These are phyloP conservation scores for Drosophila mojavensis DNA, from an alignment of 1,140 invertebrate genomes.

Conservation along the genomic window DNA sequence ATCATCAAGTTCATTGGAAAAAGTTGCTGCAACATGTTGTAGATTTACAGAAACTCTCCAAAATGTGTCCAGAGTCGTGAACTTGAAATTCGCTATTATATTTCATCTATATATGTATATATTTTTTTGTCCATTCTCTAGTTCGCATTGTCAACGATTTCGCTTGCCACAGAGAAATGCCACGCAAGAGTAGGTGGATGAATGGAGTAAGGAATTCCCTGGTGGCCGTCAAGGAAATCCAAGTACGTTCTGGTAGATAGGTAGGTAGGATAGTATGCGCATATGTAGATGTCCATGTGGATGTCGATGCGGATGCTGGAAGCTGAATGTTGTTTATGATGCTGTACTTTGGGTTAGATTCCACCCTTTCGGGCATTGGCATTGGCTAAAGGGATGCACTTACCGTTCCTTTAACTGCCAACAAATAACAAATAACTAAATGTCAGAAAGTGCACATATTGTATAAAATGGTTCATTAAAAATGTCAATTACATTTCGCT, in stretches of 20 bases:
- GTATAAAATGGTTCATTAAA: slow-evolving; percentile 68
- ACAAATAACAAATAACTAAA: slow-evolving; percentile 50
- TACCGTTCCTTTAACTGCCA: slow-evolving; percentile 21
- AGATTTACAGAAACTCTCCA: slow-evolving; percentile 8
- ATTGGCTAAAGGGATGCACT: slow-evolving; percentile 32
- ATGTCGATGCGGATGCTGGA: slow-evolving; percentile 2
- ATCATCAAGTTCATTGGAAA: no score
- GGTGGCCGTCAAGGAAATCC: slow-evolving; percentile 58
- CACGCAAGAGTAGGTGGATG: slow-evolving; percentile 47
- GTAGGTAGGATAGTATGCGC: slow-evolving; percentile 28
- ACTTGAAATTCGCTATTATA: slow-evolving; percentile 38
- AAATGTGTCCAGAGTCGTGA: slow-evolving; percentile 16
- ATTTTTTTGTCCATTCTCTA: slow-evolving; percentile 5
- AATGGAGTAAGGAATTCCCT: slow-evolving; percentile 36
- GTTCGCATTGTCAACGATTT: slow-evolving; percentile 37
- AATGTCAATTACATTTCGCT: slow-evolving; percentile 56
- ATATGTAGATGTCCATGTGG: slow-evolving; percentile 44
- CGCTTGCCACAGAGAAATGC: slow-evolving; percentile 1
- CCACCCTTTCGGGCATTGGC: slow-evolving; percentile 56
- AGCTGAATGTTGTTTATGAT: slow-evolving; percentile 28
- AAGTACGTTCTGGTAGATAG: slow-evolving; percentile 19
- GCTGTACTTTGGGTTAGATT: slow-evolving; percentile 57
- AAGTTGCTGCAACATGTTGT: slow-evolving; percentile 17
- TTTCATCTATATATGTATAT: slow-evolving; percentile 1
- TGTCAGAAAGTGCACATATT: slow-evolving; percentile 72